A percentile compares a stretch with the other conserved stretches of the same genome.
Conservation (phyloP, 2,113 vertebrate genomes). For the Phylloscopus whistleri region DNA sequence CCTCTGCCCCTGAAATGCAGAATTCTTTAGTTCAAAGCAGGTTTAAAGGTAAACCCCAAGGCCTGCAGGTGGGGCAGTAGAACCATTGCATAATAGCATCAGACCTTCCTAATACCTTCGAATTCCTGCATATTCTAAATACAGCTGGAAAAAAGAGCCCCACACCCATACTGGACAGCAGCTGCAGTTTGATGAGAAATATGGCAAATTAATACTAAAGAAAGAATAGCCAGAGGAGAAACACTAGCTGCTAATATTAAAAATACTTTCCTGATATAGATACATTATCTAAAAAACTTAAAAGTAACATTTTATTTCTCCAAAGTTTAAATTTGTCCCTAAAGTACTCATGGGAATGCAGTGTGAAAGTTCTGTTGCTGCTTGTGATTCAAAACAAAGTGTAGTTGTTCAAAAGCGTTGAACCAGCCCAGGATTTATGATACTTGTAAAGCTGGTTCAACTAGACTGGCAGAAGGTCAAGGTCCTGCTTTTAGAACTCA, state of each 20-base stretch:
- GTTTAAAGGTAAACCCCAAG: neutral
- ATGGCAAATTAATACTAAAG: neutral
- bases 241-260: neutral
- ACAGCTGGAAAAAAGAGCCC: neutral
- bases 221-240: neutral
- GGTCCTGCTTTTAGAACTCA: constrained; percentile 5
- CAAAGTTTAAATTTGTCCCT: neutral
- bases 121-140: neutral
- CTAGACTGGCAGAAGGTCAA: constrained; percentile 10
- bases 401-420: neutral
- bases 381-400: neutral
- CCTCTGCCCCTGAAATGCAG: neutral
- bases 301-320: neutral
- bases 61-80: constrained; percentile 3
- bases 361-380: neutral
- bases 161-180: neutral
- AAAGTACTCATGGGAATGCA: neutral
- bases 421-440: neutral
- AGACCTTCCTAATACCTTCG: neutral
- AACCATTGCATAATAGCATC: neutral
- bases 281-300: neutral
- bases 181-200: neutral
- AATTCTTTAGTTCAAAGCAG: neutral
- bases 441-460: constrained; percentile 25
- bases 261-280: neutral